Percentiles rank a stretch among this genome's conserved stretches.
phyloP scores from a whole-genome alignment of 2,888 invertebrate species.

The Proisotoma minuta region DNA sequence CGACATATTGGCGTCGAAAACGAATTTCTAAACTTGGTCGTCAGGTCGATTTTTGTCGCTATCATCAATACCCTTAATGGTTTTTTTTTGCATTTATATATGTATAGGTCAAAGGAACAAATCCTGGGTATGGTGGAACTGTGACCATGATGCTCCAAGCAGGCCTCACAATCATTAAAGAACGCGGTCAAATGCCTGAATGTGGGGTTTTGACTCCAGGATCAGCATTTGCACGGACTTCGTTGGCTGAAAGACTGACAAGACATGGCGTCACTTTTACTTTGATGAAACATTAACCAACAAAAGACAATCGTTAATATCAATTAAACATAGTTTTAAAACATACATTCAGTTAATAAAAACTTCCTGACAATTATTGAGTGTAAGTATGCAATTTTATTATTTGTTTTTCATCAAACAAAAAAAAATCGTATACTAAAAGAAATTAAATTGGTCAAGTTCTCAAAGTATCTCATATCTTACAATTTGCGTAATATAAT shows the following conservation, averaged over 20 bases:
- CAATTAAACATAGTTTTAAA: background rate
- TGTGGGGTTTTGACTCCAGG: slow-evolving; percentile 86
- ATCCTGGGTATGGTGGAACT: slow-evolving; percentile 80
- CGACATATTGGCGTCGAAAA: too few relatives aligned
- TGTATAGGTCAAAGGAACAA: slow-evolving; percentile 57
- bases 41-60: too few relatives aligned
- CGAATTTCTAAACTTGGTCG: too few relatives aligned
- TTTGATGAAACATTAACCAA: background rate
- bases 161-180: slow-evolving; percentile 69
- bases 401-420: background rate
- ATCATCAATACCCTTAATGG: too few relatives aligned
- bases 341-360: background rate
- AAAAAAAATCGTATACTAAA: too few relatives aligned
- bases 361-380: too few relatives aligned
- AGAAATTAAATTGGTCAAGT: too few relatives aligned
- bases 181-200: slow-evolving; percentile 70
- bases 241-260: slow-evolving; percentile 67
- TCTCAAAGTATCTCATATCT: too few relatives aligned
- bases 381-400: background rate
- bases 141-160: slow-evolving; percentile 66
- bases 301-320: background rate
- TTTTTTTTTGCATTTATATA: background rate
- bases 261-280: slow-evolving; percentile 70
- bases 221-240: slow-evolving; percentile 76
- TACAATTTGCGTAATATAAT: too few relatives aligned